Conservation (phyloP, 2,797 vertebrate species). For the Nannoperca australis region DNA sequence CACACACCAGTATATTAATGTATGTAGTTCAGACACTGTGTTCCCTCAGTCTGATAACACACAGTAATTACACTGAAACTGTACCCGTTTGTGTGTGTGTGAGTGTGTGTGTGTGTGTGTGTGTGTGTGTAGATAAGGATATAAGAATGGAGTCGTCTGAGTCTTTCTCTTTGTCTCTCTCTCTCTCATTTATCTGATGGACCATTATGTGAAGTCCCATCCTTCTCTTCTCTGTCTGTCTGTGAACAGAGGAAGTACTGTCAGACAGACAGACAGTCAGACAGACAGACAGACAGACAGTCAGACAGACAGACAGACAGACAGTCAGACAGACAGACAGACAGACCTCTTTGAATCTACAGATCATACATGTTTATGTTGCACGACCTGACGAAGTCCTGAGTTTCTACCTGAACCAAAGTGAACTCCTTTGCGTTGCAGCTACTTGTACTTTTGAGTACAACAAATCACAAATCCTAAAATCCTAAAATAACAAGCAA, state of each 20-base stretch:
- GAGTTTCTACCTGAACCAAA: slow-evolving; percentile 1
- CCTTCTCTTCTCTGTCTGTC: slow-evolving; percentile 55
- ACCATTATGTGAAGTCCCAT: slow-evolving; percentile 71
- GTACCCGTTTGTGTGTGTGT: slow-evolving; percentile 48
- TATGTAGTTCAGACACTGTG: slow-evolving; percentile 59
- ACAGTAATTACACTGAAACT: slow-evolving; percentile 71
- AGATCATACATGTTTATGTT: slow-evolving; percentile 26
- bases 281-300: too few relatives aligned
- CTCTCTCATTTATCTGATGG: slow-evolving; percentile 70
- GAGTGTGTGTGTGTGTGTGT: slow-evolving; percentile 31
- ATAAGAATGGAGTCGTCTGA: slow-evolving; percentile 72
- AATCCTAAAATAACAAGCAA: too few relatives aligned
- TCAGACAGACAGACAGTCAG: slow-evolving; percentile 71
- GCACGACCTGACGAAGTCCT: neutral
- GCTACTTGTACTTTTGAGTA: too few relatives aligned
- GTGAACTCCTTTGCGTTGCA: too few relatives aligned
- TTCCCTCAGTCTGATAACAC: slow-evolving; percentile 56
- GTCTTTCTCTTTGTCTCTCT: slow-evolving; percentile 63
- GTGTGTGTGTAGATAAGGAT: slow-evolving; percentile 54
- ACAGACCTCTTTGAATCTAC: slow-evolving; percentile 32
- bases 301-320: slow-evolving; percentile 50
- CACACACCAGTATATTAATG: slow-evolving; percentile 42
- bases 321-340: too few relatives aligned
- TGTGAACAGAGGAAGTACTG: slow-evolving; percentile 87
- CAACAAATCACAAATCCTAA: too few relatives aligned